These are phyloP conservation scores for Emberiza fucata DNA, from an alignment of 2,113 vertebrate genomes.

Conservation along the genomic window DNA sequence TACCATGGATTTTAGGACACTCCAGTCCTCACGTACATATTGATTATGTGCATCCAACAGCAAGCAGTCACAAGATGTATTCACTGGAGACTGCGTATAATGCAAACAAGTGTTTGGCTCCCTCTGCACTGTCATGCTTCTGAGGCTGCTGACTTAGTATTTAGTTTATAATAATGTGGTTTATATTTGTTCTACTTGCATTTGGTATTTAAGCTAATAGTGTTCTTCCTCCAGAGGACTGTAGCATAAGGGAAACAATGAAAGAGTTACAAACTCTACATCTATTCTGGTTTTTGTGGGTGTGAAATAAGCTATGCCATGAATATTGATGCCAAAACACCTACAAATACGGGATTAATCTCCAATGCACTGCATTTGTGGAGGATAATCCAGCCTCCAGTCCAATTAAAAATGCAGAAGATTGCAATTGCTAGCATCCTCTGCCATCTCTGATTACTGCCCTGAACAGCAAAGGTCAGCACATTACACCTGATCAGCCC, in stretches of 20 bases:
- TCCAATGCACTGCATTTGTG: neutral
- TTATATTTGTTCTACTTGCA: neutral
- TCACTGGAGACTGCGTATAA: neutral
- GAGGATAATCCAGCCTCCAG: neutral
- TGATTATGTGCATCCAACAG: neutral
- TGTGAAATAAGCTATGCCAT: neutral
- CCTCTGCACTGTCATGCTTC: neutral
- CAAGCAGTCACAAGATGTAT: neutral
- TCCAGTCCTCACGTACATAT: neutral
- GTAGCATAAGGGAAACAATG: neutral
- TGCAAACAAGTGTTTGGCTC: neutral
- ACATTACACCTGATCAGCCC: conserved; percentile 33
- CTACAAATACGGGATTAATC: neutral
- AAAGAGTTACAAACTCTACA: neutral
- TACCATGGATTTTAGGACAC: neutral
- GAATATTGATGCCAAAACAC: neutral
- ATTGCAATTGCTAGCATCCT: neutral
- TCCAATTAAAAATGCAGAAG: conserved; percentile 5
- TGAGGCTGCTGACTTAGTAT: neutral
- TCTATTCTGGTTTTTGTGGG: neutral
- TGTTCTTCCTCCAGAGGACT: neutral
- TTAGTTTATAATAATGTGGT: neutral
- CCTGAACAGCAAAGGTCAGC: neutral
- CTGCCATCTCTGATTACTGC: conserved; percentile 23
- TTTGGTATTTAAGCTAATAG: neutral